Evolutionary conservation across 2,888 invertebrate genomes (phyloP).

Genomic region (Pristionchus entomophagus): DNA sequence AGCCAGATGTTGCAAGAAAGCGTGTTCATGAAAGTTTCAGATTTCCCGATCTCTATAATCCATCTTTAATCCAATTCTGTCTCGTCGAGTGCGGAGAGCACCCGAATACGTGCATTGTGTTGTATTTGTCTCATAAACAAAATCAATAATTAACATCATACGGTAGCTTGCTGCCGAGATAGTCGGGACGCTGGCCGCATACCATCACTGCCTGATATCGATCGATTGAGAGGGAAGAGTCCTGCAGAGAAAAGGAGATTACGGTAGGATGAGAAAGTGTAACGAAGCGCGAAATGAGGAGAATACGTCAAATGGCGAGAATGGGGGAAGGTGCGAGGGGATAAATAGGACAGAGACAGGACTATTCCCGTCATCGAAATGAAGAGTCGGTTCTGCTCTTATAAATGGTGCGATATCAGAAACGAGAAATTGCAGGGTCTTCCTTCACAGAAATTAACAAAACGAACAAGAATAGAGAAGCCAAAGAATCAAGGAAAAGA

Average conservation of each 20-base stretch:
- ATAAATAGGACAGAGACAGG: neutral
- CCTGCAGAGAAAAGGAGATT: constrained; percentile 29
- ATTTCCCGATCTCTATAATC: neutral
- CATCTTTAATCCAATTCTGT: neutral
- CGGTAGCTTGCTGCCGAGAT: constrained; percentile 31
- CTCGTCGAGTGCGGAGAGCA: neutral
- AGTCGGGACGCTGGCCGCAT: constrained; percentile 5
- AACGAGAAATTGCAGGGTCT: too few species aligned
- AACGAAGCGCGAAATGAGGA: neutral
- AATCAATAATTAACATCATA: neutral
- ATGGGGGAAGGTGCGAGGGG: neutral
- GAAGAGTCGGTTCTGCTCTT: too few species aligned
- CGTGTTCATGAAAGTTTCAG: constrained; percentile 7
- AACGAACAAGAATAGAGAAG: too few species aligned
- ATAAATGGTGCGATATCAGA: too few species aligned
- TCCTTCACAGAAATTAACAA: too few species aligned
- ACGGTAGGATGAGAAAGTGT: neutral
- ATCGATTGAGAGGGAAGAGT: neutral
- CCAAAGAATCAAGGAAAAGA: too few species aligned
- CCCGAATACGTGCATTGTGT: neutral
- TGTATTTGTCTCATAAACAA: neutral
- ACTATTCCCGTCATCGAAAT: too few species aligned
- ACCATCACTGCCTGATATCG: constrained; percentile 41
- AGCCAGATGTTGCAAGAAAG: neutral
- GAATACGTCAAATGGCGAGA: neutral